Evolutionary conservation across 2,888 invertebrate genomes (phyloP).

Genomic region (Athalia rosae): DNA sequence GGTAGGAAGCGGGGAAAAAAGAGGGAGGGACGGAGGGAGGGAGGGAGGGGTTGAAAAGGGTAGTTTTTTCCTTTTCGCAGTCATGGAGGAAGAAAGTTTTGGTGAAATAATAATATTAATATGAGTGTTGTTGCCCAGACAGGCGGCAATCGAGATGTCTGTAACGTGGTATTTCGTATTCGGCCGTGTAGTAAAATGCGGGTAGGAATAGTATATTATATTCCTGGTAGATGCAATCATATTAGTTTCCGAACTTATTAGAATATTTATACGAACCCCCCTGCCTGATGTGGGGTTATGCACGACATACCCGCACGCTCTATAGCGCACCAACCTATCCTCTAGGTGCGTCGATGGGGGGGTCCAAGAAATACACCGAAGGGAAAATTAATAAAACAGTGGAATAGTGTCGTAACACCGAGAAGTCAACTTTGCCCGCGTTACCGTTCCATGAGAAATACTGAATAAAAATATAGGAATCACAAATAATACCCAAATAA

Average conservation of each 20-base stretch:
- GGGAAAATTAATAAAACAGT: conserved; percentile 35
- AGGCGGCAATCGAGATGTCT: conserved; percentile 32
- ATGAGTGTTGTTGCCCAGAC: conserved; percentile 32
- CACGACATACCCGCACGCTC: conserved; percentile 49
- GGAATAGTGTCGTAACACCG: conserved; percentile 40
- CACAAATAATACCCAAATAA: no score
- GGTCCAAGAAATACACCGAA: neutral
- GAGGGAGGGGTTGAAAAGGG: conserved; percentile 54
- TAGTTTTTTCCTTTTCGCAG: conserved; percentile 59
- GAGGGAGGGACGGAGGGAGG: conserved; percentile 45
- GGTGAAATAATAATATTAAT: conserved; percentile 45
- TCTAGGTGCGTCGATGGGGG: neutral
- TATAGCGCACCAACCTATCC: conserved; percentile 6
- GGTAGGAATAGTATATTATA: conserved; percentile 54
- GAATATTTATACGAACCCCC: conserved; percentile 62
- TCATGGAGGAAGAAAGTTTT: conserved; percentile 31
- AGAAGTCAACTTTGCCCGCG: conserved; percentile 12
- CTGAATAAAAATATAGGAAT: no score
- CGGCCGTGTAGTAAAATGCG: conserved; percentile 46
- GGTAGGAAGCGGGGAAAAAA: conserved; percentile 21
- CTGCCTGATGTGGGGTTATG: conserved; percentile 51
- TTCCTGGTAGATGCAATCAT: conserved; percentile 62
- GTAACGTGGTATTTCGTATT: conserved; percentile 35
- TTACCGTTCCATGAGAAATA: neutral
- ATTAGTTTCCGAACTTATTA: conserved; percentile 67